phyloP scores from a whole-genome alignment of 2,797 vertebrate species.

The Martes flavigula region DNA sequence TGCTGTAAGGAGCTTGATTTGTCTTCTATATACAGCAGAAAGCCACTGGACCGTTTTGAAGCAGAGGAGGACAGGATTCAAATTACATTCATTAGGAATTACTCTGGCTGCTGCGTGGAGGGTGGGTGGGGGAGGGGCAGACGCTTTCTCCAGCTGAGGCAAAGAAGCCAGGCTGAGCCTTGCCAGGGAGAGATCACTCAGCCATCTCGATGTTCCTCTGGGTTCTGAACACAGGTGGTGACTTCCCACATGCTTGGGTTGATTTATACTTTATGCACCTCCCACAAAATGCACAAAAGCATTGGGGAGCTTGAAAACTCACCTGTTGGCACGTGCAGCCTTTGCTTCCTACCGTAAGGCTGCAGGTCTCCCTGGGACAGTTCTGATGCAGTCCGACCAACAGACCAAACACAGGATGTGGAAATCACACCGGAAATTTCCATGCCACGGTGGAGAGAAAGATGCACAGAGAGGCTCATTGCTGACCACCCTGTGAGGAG shows the following conservation, averaged over 20 bases:
- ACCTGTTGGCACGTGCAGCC: background rate
- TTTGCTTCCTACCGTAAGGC: background rate
- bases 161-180: background rate
- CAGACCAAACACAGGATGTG: background rate
- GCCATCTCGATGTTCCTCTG: background rate
- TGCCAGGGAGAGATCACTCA: rapidly evolving
- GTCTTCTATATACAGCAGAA: background rate
- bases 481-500: background rate
- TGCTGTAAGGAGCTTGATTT: background rate
- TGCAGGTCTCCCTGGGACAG: background rate
- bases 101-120: background rate
- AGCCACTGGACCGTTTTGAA: background rate
- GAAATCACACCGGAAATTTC: background rate
- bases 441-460: background rate
- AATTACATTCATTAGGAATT: background rate
- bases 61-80: background rate
- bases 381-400: background rate
- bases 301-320: background rate
- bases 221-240: background rate
- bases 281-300: rapidly evolving
- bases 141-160: background rate
- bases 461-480: background rate
- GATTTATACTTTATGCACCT: background rate
- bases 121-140: background rate
- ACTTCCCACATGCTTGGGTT: background rate